Conservation (phyloP, 2,888 invertebrate species). For the Frankliniella intonsa region DNA sequence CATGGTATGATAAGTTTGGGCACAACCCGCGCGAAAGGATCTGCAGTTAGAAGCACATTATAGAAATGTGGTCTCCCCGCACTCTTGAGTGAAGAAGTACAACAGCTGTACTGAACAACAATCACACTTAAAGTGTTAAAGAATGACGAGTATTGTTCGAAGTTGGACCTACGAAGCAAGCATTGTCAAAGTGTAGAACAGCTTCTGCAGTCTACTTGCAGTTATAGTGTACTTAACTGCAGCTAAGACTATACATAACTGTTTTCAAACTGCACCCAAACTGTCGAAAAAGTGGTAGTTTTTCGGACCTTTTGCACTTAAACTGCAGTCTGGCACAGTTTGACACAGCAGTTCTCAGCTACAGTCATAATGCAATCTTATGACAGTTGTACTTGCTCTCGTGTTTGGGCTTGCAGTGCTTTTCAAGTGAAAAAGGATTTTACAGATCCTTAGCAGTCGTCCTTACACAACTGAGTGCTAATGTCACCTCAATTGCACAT, state of each 20-base stretch:
- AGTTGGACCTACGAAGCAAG: neutral
- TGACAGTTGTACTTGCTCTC: too few species aligned
- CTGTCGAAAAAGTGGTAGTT: neutral
- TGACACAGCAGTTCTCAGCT: neutral
- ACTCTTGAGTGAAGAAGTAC: neutral
- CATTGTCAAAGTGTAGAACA: neutral
- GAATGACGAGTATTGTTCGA: neutral
- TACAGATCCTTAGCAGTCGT: too few species aligned
- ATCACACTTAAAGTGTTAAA: neutral
- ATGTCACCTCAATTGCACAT: too few species aligned
- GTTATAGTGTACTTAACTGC: neutral
- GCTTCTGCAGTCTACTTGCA: neutral
- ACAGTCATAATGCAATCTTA: neutral
- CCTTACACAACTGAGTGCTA: too few species aligned
- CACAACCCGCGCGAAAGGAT: neutral
- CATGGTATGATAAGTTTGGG: too few species aligned
- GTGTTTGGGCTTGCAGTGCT: too few species aligned
- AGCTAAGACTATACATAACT: neutral
- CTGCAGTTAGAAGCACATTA: neutral
- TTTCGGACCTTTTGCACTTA: neutral
- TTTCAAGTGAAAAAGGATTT: too few species aligned
- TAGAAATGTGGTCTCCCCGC: neutral
- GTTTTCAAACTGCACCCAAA: neutral
- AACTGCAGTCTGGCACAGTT: neutral
- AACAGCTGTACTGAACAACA: neutral